These are phyloP conservation scores for Ommatoiulus sabulosus DNA, from an alignment of 2,888 invertebrate species.

Conservation along the genomic window DNA sequence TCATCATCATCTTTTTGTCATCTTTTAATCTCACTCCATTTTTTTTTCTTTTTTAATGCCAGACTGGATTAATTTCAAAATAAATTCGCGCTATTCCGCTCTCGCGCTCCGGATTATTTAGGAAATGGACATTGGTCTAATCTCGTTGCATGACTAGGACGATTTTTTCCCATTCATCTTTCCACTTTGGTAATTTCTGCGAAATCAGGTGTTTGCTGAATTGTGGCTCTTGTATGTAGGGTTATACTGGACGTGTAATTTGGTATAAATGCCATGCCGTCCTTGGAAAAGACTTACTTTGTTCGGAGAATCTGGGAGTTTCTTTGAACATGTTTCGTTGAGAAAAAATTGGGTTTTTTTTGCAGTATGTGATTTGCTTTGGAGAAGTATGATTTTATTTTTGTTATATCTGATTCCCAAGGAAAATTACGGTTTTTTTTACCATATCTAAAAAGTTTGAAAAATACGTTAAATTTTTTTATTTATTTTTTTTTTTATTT, in stretches of 20 bases:
- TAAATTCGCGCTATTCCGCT: conserved; percentile 16
- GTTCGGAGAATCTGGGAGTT: background rate
- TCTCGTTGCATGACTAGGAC: conserved; percentile 28
- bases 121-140: conserved; percentile 23
- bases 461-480: too few species aligned
- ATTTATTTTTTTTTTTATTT: too few species aligned
- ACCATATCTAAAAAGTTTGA: too few species aligned
- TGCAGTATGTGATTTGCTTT: background rate
- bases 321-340: background rate
- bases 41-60: conserved; percentile 17
- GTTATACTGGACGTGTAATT: background rate
- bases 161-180: conserved; percentile 36
- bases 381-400: background rate
- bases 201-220: conserved; percentile 13
- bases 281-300: background rate
- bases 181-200: conserved; percentile 5
- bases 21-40: conserved; percentile 11
- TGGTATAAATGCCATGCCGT: background rate
- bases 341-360: background rate
- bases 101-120: background rate
- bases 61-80: conserved; percentile 31
- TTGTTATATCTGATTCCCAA: too few species aligned
- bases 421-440: too few species aligned
- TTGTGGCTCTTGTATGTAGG: background rate
- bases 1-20: conserved; percentile 42